Evolutionary conservation across 2,113 vertebrate genomes (phyloP).

Genomic region (Grus americana): DNA sequence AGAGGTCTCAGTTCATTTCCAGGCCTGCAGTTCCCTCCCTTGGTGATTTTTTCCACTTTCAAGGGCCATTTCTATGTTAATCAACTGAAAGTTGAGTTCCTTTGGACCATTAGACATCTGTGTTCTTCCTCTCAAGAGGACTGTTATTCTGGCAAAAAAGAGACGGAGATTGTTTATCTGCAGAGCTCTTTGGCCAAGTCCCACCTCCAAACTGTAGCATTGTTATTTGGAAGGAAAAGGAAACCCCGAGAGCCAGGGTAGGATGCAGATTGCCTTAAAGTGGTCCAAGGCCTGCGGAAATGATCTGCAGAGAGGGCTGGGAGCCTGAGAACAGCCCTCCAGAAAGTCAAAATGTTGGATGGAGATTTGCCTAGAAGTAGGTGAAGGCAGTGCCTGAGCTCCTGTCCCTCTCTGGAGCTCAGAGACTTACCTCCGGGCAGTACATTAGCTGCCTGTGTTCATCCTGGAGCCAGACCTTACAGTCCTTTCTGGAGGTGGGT

Average conservation of each 20-base stretch:
- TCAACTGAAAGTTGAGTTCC: background rate
- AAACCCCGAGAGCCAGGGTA: background rate
- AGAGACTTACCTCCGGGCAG: background rate
- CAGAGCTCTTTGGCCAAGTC: background rate
- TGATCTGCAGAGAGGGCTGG: background rate
- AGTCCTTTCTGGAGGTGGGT: background rate
- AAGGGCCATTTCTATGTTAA: conserved; percentile 9
- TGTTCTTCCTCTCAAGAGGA: conserved; percentile 24
- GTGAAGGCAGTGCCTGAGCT: background rate
- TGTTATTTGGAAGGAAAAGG: conserved; percentile 51
- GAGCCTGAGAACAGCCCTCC: background rate
- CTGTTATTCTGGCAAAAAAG: background rate
- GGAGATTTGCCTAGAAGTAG: background rate
- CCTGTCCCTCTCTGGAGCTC: background rate
- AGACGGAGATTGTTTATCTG: conserved; percentile 23
- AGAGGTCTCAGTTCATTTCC: background rate
- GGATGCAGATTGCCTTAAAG: background rate
- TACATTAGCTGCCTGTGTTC: background rate
- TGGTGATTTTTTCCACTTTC: background rate
- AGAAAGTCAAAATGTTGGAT: background rate
- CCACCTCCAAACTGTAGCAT: background rate
- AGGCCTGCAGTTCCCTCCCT: background rate
- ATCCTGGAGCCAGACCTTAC: background rate
- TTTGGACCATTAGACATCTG: background rate
- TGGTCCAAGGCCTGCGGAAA: background rate